These are phyloP conservation scores for Malacosoma neustria DNA, from an alignment of 2,888 invertebrate species.

Conservation along the genomic window DNA sequence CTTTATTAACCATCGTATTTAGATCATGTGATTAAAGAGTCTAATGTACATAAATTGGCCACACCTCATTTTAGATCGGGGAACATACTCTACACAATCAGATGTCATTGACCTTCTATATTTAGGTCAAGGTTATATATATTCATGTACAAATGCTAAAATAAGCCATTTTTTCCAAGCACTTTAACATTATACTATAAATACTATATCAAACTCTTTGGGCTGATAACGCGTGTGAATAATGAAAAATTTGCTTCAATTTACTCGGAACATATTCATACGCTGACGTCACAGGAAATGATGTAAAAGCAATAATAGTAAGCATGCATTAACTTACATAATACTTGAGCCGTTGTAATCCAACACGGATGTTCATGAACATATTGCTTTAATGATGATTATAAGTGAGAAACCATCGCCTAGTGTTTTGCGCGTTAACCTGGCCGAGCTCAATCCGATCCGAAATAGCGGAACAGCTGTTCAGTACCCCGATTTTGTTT, in stretches of 20 bases:
- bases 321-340: conserved; percentile 19
- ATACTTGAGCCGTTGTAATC: conserved; percentile 25
- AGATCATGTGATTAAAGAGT: not conserved
- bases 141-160: too few species aligned
- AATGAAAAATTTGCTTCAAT: too few species aligned
- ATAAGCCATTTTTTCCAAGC: too few species aligned
- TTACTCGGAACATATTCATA: too few species aligned
- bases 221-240: too few species aligned
- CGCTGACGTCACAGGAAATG: not conserved
- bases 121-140: conserved; percentile 24
- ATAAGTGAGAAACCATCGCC: not conserved
- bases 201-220: too few species aligned
- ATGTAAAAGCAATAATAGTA: conserved; percentile 2
- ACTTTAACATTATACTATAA: too few species aligned
- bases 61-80: not conserved
- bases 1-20: not conserved
- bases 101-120: conserved; percentile 23
- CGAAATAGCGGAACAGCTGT: too few species aligned
- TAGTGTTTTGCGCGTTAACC: conserved; percentile 24
- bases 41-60: not conserved
- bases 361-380: conserved; percentile 32
- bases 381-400: conserved; percentile 26
- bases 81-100: not conserved
- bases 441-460: conserved; percentile 53
- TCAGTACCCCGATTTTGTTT: conserved; percentile 46